Conservation (phyloP, 1,140 invertebrate species). For the Phymastichus coffea region DNA sequence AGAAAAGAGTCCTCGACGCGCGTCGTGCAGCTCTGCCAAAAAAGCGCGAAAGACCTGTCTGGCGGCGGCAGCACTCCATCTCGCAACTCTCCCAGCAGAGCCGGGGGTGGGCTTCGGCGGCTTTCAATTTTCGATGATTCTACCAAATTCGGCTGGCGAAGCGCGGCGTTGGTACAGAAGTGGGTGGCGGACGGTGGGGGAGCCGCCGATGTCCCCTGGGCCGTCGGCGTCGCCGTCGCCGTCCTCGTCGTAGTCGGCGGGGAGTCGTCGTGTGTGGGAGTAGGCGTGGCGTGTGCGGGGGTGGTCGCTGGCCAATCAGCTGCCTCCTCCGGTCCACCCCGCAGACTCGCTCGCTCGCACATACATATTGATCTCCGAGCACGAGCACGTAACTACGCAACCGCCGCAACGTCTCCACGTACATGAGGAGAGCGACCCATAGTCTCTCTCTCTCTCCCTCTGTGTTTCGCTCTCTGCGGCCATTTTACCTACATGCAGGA, state of each 20-base stretch:
- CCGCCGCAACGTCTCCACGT: background rate
- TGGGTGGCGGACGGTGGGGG: constrained; percentile 23
- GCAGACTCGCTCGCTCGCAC: constrained; percentile 15
- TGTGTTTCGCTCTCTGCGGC: background rate
- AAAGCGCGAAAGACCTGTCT: too few relatives aligned
- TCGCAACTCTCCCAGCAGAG: too few relatives aligned
- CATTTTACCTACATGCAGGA: background rate
- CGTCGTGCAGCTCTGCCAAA: too few relatives aligned
- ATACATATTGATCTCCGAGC: constrained; percentile 56
- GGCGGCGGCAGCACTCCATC: too few relatives aligned
- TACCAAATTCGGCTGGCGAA: constrained; percentile 45
- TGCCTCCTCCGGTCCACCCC: constrained; percentile 52
- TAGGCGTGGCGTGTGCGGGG: constrained; percentile 26
- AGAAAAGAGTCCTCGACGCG: too few relatives aligned
- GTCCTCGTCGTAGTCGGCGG: constrained; percentile 4
- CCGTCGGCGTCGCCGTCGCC: too few relatives aligned
- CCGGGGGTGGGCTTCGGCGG: constrained; percentile 39
- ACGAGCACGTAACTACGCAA: constrained; percentile 14
- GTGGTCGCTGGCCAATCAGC: constrained; percentile 56
- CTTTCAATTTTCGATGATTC: constrained; percentile 59
- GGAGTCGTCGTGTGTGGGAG: constrained; percentile 31
- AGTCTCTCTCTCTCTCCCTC: constrained; percentile 3
- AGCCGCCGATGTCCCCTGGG: too few relatives aligned
- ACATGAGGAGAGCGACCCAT: too few relatives aligned
- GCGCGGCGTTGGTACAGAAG: constrained; percentile 17